Evolutionary conservation across 2,113 vertebrate species (phyloP).

Genomic region (Oplegnathus fasciatus): DNA sequence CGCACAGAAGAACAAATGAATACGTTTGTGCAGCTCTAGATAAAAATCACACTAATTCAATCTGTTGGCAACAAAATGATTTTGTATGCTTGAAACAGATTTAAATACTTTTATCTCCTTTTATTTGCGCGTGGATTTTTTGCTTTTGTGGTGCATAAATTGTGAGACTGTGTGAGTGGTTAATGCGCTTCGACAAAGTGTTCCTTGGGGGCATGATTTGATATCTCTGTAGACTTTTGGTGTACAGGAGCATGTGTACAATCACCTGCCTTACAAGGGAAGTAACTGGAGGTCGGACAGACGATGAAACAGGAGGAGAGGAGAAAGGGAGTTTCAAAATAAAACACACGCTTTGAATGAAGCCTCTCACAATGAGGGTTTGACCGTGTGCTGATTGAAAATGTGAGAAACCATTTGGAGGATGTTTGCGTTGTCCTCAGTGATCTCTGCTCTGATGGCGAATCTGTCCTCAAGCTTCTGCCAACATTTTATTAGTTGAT

Average conservation of each 20-base stretch:
- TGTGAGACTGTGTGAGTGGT: conserved; percentile 13
- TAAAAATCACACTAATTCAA: conserved; percentile 18
- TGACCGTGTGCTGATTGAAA: neutral
- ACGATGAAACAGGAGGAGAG: conserved; percentile 24
- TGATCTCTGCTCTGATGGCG: conserved; percentile 24
- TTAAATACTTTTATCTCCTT: neutral
- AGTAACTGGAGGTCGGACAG: conserved; percentile 38
- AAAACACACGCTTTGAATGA: conserved; percentile 9
- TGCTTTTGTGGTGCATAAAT: conserved; percentile 13
- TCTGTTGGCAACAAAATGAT: conserved; percentile 1
- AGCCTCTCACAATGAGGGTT: conserved; percentile 1
- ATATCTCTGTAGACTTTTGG: conserved; percentile 34
- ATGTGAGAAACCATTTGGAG: conserved; percentile 16
- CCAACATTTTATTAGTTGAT: neutral
- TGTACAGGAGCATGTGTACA: conserved; percentile 52
- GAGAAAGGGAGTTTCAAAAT: conserved; percentile 1
- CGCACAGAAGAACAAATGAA: conserved; percentile 7
- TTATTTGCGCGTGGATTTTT: conserved; percentile 1
- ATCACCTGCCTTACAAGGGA: conserved; percentile 48
- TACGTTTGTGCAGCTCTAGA: neutral
- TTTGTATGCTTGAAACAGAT: conserved; percentile 24
- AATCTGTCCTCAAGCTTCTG: conserved; percentile 22
- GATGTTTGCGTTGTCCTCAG: conserved; percentile 30
- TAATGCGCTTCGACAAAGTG: conserved; percentile 59
- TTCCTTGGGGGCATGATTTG: conserved; percentile 42